A percentile compares a stretch with the other conserved stretches of the same genome.
Evolutionary conservation across 2,888 invertebrate species (phyloP).

Genomic region (Anthoptus insignis): DNA sequence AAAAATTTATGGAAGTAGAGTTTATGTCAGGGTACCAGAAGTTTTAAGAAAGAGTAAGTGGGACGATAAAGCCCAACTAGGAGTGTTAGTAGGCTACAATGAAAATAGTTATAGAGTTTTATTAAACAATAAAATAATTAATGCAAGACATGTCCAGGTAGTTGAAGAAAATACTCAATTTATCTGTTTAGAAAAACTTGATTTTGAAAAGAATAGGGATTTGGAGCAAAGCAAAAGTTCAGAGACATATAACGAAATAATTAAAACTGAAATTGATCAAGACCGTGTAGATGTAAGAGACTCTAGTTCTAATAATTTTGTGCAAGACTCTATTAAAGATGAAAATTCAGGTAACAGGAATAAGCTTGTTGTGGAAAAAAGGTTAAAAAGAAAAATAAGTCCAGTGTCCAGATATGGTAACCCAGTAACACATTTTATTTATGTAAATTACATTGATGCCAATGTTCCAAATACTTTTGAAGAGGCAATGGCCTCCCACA

Average conservation of each 20-base stretch:
- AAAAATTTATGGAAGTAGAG: slow-evolving; percentile 53
- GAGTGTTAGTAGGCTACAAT: slow-evolving; percentile 52
- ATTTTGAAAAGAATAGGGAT: slow-evolving; percentile 22
- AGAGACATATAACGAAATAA: slow-evolving; percentile 2
- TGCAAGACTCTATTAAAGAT: slow-evolving; percentile 21
- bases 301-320: slow-evolving; percentile 26
- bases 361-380: slow-evolving; percentile 29
- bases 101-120: slow-evolving; percentile 53
- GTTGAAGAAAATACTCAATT: slow-evolving; percentile 50
- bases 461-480: slow-evolving; percentile 52
- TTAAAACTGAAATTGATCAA: slow-evolving; percentile 22
- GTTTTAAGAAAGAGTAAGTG: slow-evolving; percentile 51
- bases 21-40: slow-evolving; percentile 54
- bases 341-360: slow-evolving; percentile 37
- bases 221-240: slow-evolving; percentile 29
- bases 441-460: slow-evolving; percentile 53
- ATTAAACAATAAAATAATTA: slow-evolving; percentile 50
- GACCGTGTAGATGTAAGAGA: slow-evolving; percentile 38
- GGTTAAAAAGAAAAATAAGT: slow-evolving; percentile 38
- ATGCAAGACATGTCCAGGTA: slow-evolving; percentile 50
- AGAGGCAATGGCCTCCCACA: slow-evolving; percentile 52
- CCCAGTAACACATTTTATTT: slow-evolving; percentile 47
- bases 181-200: slow-evolving; percentile 42
- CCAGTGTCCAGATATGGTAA: slow-evolving; percentile 44
- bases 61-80: slow-evolving; percentile 51